These are phyloP conservation scores for Daphoenositta chrysoptera DNA, from an alignment of 2,113 vertebrate species.

Conservation along the genomic window DNA sequence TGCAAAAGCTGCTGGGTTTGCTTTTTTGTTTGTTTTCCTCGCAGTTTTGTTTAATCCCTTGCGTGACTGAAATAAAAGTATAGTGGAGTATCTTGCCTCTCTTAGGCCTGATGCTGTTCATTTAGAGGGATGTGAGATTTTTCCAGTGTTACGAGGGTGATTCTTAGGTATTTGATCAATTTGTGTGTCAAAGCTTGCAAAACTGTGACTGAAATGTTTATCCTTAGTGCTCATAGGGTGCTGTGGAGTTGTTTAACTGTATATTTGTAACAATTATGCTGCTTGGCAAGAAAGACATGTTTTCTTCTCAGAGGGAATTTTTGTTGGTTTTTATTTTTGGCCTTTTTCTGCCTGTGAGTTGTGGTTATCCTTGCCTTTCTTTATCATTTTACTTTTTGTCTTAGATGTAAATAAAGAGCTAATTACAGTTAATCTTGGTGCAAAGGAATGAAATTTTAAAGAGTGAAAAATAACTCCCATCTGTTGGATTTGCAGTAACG, in stretches of 20 bases:
- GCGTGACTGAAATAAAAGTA: neutral
- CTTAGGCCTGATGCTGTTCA: neutral
- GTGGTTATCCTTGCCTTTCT: neutral
- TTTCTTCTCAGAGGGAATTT: neutral
- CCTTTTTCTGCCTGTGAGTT: conserved; percentile 12
- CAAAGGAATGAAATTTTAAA: conserved; percentile 4
- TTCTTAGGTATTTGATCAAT: neutral
- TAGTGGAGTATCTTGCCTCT: neutral
- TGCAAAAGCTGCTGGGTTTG: neutral
- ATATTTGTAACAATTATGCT: conserved; percentile 6
- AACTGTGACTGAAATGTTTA: conserved; percentile 25
- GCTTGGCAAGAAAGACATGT: neutral
- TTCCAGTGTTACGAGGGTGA: neutral
- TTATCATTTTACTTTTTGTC: conserved; percentile 18
- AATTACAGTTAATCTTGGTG: conserved; percentile 36
- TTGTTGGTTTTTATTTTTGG: neutral
- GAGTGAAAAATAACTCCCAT: conserved; percentile 34
- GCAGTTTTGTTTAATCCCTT: neutral
- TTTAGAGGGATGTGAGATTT: neutral
- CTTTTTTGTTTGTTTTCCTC: neutral
- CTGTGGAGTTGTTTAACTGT: neutral
- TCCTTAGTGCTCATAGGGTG: neutral
- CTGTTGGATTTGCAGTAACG: neutral
- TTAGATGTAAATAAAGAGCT: conserved; percentile 47
- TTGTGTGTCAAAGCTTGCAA: neutral